phyloP scores from a whole-genome alignment of 2,113 vertebrate species.

The Dasyurus viverrinus region DNA sequence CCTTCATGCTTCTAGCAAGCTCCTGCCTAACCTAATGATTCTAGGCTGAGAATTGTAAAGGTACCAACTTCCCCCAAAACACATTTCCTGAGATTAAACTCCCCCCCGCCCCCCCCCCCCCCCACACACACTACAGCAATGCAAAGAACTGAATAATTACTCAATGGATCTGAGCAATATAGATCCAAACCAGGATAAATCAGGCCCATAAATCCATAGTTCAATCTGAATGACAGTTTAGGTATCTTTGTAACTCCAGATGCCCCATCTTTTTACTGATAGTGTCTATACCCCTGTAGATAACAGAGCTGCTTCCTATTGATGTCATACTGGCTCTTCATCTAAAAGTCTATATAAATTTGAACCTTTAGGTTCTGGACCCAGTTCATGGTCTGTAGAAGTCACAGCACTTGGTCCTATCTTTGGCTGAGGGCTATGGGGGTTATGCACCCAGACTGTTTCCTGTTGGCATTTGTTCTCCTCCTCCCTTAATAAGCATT shows the following conservation, averaged over 20 bases:
- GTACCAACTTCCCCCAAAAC: background rate
- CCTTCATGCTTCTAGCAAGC: constrained; percentile 15
- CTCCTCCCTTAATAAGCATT: background rate
- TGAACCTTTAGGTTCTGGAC: background rate
- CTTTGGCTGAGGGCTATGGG: background rate
- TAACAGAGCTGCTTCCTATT: background rate
- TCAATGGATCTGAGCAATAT: constrained; percentile 42
- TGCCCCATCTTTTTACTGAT: background rate
- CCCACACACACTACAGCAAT: background rate
- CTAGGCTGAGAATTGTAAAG: background rate
- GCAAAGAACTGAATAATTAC: constrained; percentile 5
- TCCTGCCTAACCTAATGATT: background rate
- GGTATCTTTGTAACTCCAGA: constrained; percentile 11
- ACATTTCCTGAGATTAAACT: constrained; percentile 25
- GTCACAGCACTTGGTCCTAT: background rate
- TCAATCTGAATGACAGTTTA: background rate
- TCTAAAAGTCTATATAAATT: background rate
- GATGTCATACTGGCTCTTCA: background rate
- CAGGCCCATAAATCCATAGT: constrained; percentile 1
- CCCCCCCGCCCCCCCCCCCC: background rate
- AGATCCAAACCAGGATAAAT: constrained; percentile 16
- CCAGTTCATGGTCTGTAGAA: background rate
- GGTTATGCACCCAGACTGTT: background rate
- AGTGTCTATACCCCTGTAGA: background rate
- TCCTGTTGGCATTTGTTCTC: background rate